Percentiles rank a stretch among this genome's conserved stretches.
Evolutionary conservation across 2,888 invertebrate species (phyloP).

Genomic region (Brachypterus glaber): DNA sequence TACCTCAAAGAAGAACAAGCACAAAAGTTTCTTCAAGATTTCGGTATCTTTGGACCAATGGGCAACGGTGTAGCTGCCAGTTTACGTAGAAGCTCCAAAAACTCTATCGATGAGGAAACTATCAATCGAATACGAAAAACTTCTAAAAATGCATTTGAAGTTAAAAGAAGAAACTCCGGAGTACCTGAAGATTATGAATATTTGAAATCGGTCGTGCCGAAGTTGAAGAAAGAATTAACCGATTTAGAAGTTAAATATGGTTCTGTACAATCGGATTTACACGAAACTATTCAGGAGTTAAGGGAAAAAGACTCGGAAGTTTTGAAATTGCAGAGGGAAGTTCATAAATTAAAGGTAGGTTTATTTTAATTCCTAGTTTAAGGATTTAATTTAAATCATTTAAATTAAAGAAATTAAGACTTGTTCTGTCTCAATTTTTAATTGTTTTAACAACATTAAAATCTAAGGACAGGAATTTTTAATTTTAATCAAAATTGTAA

Average conservation of each 20-base stretch:
- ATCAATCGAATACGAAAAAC: slow-evolving; percentile 30
- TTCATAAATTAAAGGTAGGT: slow-evolving; percentile 60
- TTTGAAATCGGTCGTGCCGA: slow-evolving; percentile 39
- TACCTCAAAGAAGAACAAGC: slow-evolving; percentile 29
- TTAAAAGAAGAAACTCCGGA: slow-evolving; percentile 25
- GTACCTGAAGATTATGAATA: slow-evolving; percentile 35
- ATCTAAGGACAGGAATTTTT: too few species aligned
- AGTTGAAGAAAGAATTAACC: slow-evolving; percentile 41
- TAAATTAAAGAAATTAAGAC: too few species aligned
- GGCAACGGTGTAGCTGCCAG: slow-evolving; percentile 34
- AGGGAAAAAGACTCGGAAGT: slow-evolving; percentile 49
- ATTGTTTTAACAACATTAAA: too few species aligned
- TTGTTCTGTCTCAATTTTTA: too few species aligned
- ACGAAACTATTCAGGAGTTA: slow-evolving; percentile 46
- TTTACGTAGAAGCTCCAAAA: slow-evolving; percentile 27
- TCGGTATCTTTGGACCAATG: slow-evolving; percentile 37
- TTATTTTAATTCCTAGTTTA: too few species aligned
- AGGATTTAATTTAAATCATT: too few species aligned
- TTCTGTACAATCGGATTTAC: slow-evolving; percentile 46
- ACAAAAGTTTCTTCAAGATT: slow-evolving; percentile 37
- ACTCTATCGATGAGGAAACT: slow-evolving; percentile 28
- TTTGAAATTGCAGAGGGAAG: slow-evolving; percentile 53
- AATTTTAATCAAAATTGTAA: too few species aligned
- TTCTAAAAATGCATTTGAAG: slow-evolving; percentile 29
- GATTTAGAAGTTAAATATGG: slow-evolving; percentile 44